Conservation (phyloP, 2,888 invertebrate species). For the Palloptera scutellata region DNA sequence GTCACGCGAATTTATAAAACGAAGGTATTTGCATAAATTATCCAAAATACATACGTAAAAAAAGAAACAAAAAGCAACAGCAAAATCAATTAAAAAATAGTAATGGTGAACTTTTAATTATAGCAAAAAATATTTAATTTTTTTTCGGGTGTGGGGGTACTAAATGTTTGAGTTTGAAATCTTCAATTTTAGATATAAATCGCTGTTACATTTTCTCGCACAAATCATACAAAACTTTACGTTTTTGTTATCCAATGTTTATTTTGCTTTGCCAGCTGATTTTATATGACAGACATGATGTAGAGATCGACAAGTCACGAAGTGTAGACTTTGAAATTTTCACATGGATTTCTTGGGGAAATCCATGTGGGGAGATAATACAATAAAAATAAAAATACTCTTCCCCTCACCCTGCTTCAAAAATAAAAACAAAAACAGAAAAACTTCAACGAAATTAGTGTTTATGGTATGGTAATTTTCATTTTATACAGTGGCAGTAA, state of each 20-base stretch:
- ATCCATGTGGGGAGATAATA: no score
- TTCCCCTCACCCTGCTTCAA: no score
- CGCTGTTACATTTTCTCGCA: background rate
- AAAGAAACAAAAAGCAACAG: background rate
- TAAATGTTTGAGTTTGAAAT: background rate
- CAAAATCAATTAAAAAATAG: background rate
- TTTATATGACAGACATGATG: background rate
- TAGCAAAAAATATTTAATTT: background rate
- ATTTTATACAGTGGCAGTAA: no score
- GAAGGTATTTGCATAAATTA: slow-evolving; percentile 1
- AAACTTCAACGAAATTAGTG: no score
- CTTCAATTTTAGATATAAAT: background rate
- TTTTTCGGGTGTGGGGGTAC: background rate
- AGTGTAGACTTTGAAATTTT: background rate
- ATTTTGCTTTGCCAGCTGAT: slow-evolving; percentile 24
- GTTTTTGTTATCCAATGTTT: slow-evolving; percentile 9
- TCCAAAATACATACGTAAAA: no score
- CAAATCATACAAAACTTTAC: background rate
- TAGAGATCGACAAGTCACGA: background rate
- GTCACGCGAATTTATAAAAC: slow-evolving; percentile 3
- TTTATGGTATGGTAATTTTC: no score
- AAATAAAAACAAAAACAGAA: no score
- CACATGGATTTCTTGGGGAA: no score
- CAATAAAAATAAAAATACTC: no score
- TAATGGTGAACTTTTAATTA: background rate